Conservation (phyloP, 2,113 vertebrate genomes). For the Athene cunicularia region DNA sequence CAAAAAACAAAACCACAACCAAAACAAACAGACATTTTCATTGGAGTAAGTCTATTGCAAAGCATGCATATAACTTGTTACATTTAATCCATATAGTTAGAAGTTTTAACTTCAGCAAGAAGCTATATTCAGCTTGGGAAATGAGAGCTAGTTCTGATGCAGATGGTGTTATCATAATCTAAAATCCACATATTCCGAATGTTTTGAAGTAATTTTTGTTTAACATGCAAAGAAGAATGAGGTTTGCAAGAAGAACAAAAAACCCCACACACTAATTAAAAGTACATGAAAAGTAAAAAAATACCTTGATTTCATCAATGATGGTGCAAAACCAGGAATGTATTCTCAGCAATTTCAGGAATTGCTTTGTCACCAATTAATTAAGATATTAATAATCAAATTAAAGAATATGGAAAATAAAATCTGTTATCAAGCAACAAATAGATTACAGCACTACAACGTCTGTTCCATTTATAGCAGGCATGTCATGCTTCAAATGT, state of each 20-base stretch:
- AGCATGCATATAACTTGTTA: background rate
- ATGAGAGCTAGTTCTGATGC: background rate
- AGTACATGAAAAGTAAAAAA: background rate
- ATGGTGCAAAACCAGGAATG: background rate
- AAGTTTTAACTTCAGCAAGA: background rate
- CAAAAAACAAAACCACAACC: background rate
- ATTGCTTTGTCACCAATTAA: background rate
- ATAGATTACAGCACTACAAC: background rate
- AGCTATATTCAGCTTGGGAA: background rate
- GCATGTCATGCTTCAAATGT: background rate
- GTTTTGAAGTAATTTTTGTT: background rate
- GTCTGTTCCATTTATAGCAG: background rate
- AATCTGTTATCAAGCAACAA: background rate
- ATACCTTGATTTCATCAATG: background rate
- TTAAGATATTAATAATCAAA: background rate
- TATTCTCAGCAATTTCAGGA: background rate
- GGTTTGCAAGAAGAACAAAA: background rate
- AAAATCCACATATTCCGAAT: background rate
- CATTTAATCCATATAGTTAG: background rate
- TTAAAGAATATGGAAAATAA: background rate
- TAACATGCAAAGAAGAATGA: background rate
- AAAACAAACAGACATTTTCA: background rate
- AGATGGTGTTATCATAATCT: background rate
- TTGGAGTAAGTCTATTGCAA: background rate
- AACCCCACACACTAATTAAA: background rate